Percentiles rank a stretch among this genome's conserved stretches.
phyloP scores from a whole-genome alignment of 2,888 invertebrate species.

The Byasa hedistus region DNA sequence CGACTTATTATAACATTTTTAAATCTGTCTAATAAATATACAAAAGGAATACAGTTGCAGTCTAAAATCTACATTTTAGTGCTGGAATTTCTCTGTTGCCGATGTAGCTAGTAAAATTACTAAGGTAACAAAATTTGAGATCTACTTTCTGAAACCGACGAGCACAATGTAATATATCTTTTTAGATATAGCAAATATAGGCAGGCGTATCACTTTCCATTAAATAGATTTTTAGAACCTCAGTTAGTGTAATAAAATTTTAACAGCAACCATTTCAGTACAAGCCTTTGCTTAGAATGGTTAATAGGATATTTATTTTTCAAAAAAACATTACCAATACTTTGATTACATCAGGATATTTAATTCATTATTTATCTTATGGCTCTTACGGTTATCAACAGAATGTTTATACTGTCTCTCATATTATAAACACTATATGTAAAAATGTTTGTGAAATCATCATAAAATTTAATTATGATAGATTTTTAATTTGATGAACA shows the following conservation, averaged over 20 bases:
- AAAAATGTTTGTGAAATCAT: neutral
- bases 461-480: neutral
- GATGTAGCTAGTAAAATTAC: too few relatives aligned
- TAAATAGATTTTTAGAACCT: too few relatives aligned
- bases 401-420: neutral
- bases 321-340: neutral
- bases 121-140: too few relatives aligned
- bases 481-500: neutral
- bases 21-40: neutral
- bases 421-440: neutral
- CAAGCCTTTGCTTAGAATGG: conserved; percentile 1
- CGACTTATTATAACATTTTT: neutral
- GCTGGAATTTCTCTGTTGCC: too few relatives aligned
- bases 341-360: neutral
- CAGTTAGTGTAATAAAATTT: neutral
- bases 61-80: too few relatives aligned
- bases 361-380: neutral
- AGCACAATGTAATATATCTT: too few relatives aligned
- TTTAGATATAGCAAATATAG: too few relatives aligned
- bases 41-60: too few relatives aligned
- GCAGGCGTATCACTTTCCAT: too few relatives aligned
- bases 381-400: neutral
- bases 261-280: neutral
- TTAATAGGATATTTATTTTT: neutral
- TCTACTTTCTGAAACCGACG: too few relatives aligned